A percentile compares a stretch with the other conserved stretches of the same genome.
Conservation (phyloP, 2,113 vertebrate species). For the Toxotes jaculatrix region DNA sequence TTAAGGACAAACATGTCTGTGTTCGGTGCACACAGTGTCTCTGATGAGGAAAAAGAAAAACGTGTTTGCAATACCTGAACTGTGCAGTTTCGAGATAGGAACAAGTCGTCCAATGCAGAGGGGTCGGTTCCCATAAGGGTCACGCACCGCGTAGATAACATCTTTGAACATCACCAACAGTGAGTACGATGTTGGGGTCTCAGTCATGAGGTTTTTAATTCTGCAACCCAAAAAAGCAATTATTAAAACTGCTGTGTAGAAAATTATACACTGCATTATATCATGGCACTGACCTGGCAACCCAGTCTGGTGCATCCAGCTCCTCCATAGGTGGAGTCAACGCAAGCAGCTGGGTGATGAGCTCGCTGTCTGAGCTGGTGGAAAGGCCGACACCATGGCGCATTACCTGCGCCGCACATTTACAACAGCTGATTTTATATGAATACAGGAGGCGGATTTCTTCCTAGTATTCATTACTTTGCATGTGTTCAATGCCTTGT, state of each 20-base stretch:
- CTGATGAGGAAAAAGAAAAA: not conserved
- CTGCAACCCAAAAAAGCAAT: slow-evolving; percentile 78
- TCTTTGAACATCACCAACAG: slow-evolving; percentile 96
- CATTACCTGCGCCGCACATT: slow-evolving; percentile 88
- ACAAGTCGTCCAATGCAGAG: slow-evolving; percentile 94
- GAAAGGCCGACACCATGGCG: slow-evolving; percentile 95
- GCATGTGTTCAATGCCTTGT: no score
- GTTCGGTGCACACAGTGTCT: not conserved
- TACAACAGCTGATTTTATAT: not conserved
- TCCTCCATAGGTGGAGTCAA: slow-evolving; percentile 95
- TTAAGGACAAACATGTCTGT: slow-evolving; percentile 7
- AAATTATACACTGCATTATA: not conserved
- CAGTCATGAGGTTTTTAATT: slow-evolving; percentile 97
- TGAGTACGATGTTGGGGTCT: slow-evolving; percentile 95
- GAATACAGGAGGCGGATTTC: not conserved
- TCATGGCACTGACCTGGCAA: slow-evolving; percentile 89
- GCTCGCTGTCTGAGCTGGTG: slow-evolving; percentile 96
- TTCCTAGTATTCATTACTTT: not conserved
- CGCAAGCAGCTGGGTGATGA: slow-evolving; percentile 97
- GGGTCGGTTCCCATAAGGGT: slow-evolving; percentile 96
- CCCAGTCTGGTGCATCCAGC: slow-evolving; percentile 93
- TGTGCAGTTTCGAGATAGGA: slow-evolving; percentile 90
- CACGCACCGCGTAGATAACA: slow-evolving; percentile 94
- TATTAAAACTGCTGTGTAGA: not conserved
- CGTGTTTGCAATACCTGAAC: slow-evolving; percentile 66